Evolutionary conservation across 2,888 invertebrate species (phyloP), one percentile per base, ranked within the genome.

Genomic region (Rotaria socialis): DNA sequence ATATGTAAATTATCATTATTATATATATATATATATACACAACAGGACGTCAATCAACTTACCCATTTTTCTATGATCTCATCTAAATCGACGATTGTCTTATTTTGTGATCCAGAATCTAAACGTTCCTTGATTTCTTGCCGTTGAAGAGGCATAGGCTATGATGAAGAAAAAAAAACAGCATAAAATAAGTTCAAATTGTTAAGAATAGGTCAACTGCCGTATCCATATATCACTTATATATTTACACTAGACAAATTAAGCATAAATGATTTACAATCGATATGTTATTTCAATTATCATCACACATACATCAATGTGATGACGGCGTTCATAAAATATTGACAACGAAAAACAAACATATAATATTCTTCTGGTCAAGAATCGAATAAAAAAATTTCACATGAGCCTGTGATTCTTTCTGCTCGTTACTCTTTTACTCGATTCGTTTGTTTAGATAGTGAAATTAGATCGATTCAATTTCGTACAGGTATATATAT

Each of bases 21-120:
- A 50, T 14, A 11, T 11, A 11, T 50, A 50, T 14, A 11, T 11
- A 11, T 22, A 24, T 80, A 10, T 8, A 80, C 80, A 14, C 43
- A 10, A 80, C 22, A 24, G 24, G 24, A 80, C 5, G 47, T 47
- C 43, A 43, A 6, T 24, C 10, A 47, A 80, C 80, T 80, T 80
- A 80, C 80, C 80, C 80, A 80, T 47, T 80, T 47, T n/a, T 80
- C 47, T 4, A 80, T 80, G 47, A 80, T 80, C 47, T 80, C 80
- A 80, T 80, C 80, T 24, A 80, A 19, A 47, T 80, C 80, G 47
- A 80, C 16, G 6, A 80, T 80, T n/a, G 47, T 80, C 35, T 80
- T 80, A 47, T 80, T 16, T 19, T 67, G 35, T 19, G 67, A 41
- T 47, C 80, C 80, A n/a, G 80, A 22, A 80, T 80, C 80, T n/a